phyloP scores from a whole-genome alignment of 2,113 vertebrate species.

The Dryoscopus gambensis region DNA sequence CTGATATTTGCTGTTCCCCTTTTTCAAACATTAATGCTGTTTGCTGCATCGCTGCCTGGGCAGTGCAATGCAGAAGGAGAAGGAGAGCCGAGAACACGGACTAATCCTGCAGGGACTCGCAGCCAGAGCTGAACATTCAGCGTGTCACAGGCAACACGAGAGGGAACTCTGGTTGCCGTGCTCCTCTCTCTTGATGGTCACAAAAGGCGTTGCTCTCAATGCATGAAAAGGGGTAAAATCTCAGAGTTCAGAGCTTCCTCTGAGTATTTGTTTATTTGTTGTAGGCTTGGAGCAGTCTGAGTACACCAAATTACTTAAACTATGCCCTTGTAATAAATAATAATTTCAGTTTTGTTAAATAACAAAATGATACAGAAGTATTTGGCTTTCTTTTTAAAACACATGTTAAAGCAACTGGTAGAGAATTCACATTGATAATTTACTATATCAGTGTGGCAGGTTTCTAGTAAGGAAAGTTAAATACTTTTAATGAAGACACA shows the following conservation, averaged over 20 bases:
- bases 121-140: neutral
- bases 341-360: conserved; percentile 43
- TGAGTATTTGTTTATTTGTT: neutral
- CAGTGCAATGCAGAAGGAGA: neutral
- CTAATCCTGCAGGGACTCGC: neutral
- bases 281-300: neutral
- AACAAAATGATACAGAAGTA: neutral
- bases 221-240: neutral
- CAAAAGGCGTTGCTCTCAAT: neutral
- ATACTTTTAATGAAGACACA: conserved; percentile 7
- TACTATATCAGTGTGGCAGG: neutral
- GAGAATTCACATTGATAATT: neutral
- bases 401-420: neutral
- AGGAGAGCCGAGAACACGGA: neutral
- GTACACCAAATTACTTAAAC: neutral
- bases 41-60: neutral
- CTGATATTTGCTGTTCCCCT: conserved; percentile 13
- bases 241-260: neutral
- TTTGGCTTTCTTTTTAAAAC: neutral
- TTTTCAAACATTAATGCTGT: conserved; percentile 47
- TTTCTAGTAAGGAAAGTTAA: neutral
- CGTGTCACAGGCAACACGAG: neutral
- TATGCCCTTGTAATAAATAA: neutral
- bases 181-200: neutral
- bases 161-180: neutral